Conservation (phyloP, 2,888 invertebrate species). For the Polietes domitor region DNA sequence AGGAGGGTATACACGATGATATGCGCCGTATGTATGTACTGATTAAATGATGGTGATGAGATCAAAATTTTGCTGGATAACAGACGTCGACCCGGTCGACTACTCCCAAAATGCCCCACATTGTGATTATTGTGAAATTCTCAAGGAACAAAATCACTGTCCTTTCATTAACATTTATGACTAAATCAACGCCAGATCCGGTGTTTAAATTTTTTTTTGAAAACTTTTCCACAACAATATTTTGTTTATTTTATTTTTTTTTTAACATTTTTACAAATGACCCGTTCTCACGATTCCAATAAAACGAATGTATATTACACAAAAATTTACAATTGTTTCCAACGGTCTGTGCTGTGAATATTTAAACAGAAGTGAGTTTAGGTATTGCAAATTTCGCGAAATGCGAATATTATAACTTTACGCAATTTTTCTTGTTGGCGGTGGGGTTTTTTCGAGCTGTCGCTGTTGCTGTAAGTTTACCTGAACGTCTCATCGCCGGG, state of each 20-base stretch:
- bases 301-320: slow-evolving; percentile 49
- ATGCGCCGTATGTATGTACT: too few species aligned
- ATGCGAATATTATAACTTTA: slow-evolving; percentile 21
- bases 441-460: slow-evolving; percentile 1
- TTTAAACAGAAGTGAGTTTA: slow-evolving; percentile 24
- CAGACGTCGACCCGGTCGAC: too few species aligned
- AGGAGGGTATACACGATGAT: too few species aligned
- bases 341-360: slow-evolving; percentile 55
- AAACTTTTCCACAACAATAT: not conserved
- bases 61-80: too few species aligned
- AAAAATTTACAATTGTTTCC: slow-evolving; percentile 35
- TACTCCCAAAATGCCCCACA: too few species aligned
- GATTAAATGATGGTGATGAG: too few species aligned
- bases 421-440: slow-evolving; percentile 17
- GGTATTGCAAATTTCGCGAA: not conserved
- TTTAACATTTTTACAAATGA: not conserved
- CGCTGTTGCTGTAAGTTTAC: not conserved
- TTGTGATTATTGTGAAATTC: too few species aligned
- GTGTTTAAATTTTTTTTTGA: too few species aligned
- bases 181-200: not conserved
- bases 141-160: not conserved
- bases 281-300: slow-evolving; percentile 55
- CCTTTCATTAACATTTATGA: not conserved
- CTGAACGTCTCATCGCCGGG: not conserved
- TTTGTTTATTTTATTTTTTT: not conserved